Base-by-base conservation (phyloP, 1,140 invertebrate genomes). In the Rhizoglyphus robini region DNA sequence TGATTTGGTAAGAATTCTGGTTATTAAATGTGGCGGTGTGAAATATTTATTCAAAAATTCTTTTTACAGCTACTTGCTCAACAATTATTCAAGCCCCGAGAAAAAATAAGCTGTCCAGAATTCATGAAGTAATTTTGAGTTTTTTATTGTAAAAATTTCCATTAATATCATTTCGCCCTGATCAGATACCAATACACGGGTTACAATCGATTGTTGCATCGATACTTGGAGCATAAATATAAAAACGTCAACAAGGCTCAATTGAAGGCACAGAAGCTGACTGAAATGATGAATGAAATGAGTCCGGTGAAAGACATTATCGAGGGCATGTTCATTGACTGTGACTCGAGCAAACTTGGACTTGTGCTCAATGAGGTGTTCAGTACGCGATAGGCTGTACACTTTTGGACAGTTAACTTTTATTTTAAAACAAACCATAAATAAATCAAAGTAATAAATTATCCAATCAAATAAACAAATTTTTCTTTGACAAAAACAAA, bases 1-100 rank as follows among this genome's bases (percentile, higher is more conserved):
- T 27, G 51, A 54, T 54, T 54, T 54, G 51, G 51, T 32, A 54
- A 54, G 18, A 11, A 41, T 41, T n/a, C n/a, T n/a, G n/a, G n/a
- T n/a, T n/a, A n/a, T n/a, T n/a, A n/a, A n/a, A n/a, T n/a, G n/a
- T n/a, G n/a, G n/a, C n/a, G n/a, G n/a, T n/a, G n/a, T n/a, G 41
- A 15, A 23, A 46, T 46, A 15, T 46, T 15, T 46, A 46, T 27
- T 54, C 23, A 27, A 54, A 25, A 27, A 8, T 27, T 46, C 23
- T 46, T 46, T 54, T 5, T 54, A 32, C 51, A 54, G 51, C 23
- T 54, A 27, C 23, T 32, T 5, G 51, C 51, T 8, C 23, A 11
- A 11, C 51, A 27, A 25, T 23, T 54, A 11, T 54, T 54, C 31
- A 25, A 54, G 51, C 51, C 51, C 8, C 8, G 51, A 54, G 8